Evolutionary conservation across 2,797 vertebrate genomes (phyloP), one percentile per base, ranked within the genome.

Genomic region (Microcaecilia unicolor): DNA sequence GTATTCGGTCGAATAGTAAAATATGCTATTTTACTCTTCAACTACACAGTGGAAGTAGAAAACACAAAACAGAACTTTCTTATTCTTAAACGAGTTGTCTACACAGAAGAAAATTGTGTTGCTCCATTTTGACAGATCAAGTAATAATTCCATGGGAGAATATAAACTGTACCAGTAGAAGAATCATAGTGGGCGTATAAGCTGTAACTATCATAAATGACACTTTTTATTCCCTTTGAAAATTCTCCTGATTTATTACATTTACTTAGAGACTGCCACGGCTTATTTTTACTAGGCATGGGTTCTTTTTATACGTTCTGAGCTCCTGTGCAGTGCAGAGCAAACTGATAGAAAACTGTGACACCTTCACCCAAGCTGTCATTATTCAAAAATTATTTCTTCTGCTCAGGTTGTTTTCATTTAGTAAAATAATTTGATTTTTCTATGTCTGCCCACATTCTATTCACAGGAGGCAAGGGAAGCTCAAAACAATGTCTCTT

Each of bases 121-220:
- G 51, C 50, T 74, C 53, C 69, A 62, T 69, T 81, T 73, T 78
- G 68, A 70, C 72, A 73, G 62, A 73, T 74, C 59, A 79, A 73
- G 53, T 70, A 67, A 76, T 77, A 74, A 74, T 77, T 69, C 68
- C 70, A 67, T 42, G 58, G 53, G 58, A 76, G 53, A 72, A 48
- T 34, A 67, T 74, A 70, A 76, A 72, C 50, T 62, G 51, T 51
- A 65, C 38, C 50, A 62, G 44, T 53, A 64, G 42, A 72, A 65
- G 48, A 71, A 67, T 74, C 53, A 69, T 53, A 56, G 57, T 70
- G 51, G 55, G 48, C 38, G 38, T 63, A 58, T 56, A 51, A 70
- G 48, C 64, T 67, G 67, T 54, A 76, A 73, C 57, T 48, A 51
- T 69, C 58, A 68, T 60, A 81, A 76, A 72, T 72, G 61, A 64